Percentiles rank a stretch among this genome's conserved stretches.
phyloP scores from a whole-genome alignment of 2,797 vertebrate species.

The Tenualosa thibaudeaui region DNA sequence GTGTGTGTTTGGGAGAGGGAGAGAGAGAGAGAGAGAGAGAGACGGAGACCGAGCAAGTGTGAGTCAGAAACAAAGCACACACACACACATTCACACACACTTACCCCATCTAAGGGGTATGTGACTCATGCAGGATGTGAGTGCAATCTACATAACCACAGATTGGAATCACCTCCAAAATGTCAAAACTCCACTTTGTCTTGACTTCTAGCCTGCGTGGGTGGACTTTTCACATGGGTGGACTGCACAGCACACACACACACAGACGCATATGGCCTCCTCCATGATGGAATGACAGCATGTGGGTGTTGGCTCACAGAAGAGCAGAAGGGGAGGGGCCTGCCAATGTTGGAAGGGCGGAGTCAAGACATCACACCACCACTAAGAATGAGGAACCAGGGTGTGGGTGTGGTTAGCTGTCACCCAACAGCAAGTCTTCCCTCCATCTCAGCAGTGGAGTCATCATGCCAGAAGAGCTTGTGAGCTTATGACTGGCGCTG shows the following conservation, averaged over 20 bases:
- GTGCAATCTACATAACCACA: background rate
- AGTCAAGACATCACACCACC: background rate
- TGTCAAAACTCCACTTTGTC: background rate
- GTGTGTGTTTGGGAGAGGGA: too few relatives aligned
- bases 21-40: too few relatives aligned
- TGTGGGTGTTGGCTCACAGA: background rate
- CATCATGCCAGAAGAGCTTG: background rate
- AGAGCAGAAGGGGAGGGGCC: background rate
- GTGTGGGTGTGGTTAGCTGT: background rate
- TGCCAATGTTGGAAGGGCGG: background rate
- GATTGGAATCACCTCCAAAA: background rate
- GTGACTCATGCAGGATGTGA: background rate
- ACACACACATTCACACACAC: too few relatives aligned
- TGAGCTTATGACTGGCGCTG: background rate
- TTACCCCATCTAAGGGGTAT: background rate
- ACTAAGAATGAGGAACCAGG: background rate
- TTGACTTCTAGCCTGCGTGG: background rate
- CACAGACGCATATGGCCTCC: background rate
- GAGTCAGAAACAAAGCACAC: too few relatives aligned
- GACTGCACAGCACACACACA: background rate
- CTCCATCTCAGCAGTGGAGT: background rate
- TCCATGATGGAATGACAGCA: background rate
- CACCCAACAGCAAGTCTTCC: background rate
- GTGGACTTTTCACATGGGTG: background rate
- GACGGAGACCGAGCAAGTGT: too few relatives aligned